phyloP scores from a whole-genome alignment of 2,888 invertebrate genomes.

The Tuberolachnus salignus region DNA sequence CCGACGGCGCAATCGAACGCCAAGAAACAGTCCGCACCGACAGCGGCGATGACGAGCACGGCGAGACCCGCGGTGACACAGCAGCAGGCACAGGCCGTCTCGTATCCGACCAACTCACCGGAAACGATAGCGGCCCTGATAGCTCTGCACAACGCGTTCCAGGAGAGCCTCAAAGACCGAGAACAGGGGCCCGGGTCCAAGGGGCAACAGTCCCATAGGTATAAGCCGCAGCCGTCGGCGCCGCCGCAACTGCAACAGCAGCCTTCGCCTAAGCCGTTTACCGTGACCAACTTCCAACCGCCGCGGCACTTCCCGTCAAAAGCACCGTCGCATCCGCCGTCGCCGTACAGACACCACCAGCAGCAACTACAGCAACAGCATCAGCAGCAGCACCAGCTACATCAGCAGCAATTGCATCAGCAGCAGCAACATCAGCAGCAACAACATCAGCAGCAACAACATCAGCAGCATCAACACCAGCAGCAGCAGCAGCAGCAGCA shows the following conservation, averaged over 20 bases:
- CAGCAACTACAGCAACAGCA: background rate
- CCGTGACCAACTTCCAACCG: constrained; percentile 56
- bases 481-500: constrained; percentile 45
- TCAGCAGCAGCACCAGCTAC: constrained; percentile 42
- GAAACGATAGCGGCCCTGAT: constrained; percentile 60
- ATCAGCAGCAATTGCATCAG: constrained; percentile 28
- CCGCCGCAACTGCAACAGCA: constrained; percentile 57
- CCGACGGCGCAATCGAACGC: constrained; percentile 59
- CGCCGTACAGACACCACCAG: constrained; percentile 32
- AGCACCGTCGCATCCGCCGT: constrained; percentile 38
- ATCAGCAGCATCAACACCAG: constrained; percentile 30
- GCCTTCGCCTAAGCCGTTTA: constrained; percentile 43
- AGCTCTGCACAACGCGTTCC: constrained; percentile 60
- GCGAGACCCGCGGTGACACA: constrained; percentile 59
- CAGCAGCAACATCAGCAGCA: constrained; percentile 31
- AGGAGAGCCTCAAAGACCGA: constrained; percentile 59
- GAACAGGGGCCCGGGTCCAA: constrained; percentile 39
- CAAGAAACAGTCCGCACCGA: constrained; percentile 49
- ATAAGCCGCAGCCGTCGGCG: constrained; percentile 59
- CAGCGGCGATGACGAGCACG: background rate
- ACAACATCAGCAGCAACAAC: constrained; percentile 35
- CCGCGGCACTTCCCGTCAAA: constrained; percentile 57
- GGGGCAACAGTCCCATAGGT: constrained; percentile 8
- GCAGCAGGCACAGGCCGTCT: constrained; percentile 58
- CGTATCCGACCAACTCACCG: constrained; percentile 59